Evolutionary conservation across 2,888 invertebrate genomes (phyloP).

Genomic region (Unio pictorum): DNA sequence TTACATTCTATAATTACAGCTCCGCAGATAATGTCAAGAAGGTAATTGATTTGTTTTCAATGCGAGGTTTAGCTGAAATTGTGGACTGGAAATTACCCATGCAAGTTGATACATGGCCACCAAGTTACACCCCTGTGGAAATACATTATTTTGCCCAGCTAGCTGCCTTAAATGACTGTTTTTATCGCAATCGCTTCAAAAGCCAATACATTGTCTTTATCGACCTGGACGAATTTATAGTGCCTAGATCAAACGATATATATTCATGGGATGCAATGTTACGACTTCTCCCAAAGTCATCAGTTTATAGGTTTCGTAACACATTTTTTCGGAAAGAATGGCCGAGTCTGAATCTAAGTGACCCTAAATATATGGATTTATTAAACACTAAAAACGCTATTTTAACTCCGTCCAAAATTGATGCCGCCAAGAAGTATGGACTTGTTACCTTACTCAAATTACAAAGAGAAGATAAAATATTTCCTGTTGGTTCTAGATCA

Average conservation of each 20-base stretch:
- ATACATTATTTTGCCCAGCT: conserved; percentile 69
- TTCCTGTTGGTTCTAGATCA: conserved; percentile 34
- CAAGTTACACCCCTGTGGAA: conserved; percentile 16
- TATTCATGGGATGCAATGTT: conserved; percentile 49
- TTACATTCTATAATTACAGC: conserved; percentile 64
- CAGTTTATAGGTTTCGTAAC: conserved; percentile 37
- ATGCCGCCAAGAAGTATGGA: conserved; percentile 33
- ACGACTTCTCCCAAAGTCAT: background rate
- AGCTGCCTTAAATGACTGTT: conserved; percentile 67
- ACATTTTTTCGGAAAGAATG: conserved; percentile 58
- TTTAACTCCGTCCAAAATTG: conserved; percentile 21
- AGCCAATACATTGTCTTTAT: conserved; percentile 59
- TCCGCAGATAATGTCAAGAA: conserved; percentile 46
- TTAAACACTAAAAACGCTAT: background rate
- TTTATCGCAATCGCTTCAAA: conserved; percentile 53
- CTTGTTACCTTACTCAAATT: conserved; percentile 47
- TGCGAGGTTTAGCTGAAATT: conserved; percentile 48
- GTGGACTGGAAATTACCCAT: conserved; percentile 64
- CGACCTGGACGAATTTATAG: conserved; percentile 69
- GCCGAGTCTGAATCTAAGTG: conserved; percentile 19
- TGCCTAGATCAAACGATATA: conserved; percentile 44
- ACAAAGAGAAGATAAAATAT: conserved; percentile 36
- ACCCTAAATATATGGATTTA: too few relatives aligned
- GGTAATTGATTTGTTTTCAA: conserved; percentile 51
- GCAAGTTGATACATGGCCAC: conserved; percentile 38